Evolutionary conservation across 1,140 invertebrate genomes (phyloP).

Genomic region (Drosophila tropicalis): DNA sequence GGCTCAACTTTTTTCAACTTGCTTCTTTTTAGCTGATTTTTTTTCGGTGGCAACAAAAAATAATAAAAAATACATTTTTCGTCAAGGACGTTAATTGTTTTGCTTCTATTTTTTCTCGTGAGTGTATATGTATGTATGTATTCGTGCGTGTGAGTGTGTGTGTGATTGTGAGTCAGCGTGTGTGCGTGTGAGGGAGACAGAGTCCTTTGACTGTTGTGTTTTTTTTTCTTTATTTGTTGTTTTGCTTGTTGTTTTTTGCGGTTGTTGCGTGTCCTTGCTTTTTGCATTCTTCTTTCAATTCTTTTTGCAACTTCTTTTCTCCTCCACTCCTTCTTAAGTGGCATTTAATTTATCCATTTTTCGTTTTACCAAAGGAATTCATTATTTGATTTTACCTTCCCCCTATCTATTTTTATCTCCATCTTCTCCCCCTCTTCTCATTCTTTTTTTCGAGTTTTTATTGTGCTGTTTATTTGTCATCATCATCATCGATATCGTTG

Average conservation of each 20-base stretch:
- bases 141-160: not conserved
- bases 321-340: constrained; percentile 56
- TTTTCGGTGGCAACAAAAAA: constrained; percentile 59
- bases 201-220: constrained; percentile 71
- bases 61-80: constrained; percentile 70
- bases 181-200: constrained; percentile 24
- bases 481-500: constrained; percentile 44
- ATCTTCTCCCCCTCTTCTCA: constrained; percentile 1
- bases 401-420: constrained; percentile 11
- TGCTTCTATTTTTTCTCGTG: constrained; percentile 77
- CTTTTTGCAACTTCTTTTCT: constrained; percentile 24
- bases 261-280: constrained; percentile 74
- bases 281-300: constrained; percentile 55
- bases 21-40: constrained; percentile 62
- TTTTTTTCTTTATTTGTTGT: constrained; percentile 27
- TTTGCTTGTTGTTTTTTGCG: constrained; percentile 62
- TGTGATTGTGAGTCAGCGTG: constrained; percentile 26
- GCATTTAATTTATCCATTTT: constrained; percentile 82
- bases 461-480: constrained; percentile 73
- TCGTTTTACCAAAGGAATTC: constrained; percentile 75
- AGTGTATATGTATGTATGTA: constrained; percentile 18
- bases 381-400: constrained; percentile 61
- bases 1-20: constrained; percentile 67
- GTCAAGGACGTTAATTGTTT: constrained; percentile 82
- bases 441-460: constrained; percentile 42